Evolutionary conservation across 23 tunicate genomes (phyloP), one percentile per base, ranked within the genome.

Genomic region (Clavelina lepadiformis): DNA sequence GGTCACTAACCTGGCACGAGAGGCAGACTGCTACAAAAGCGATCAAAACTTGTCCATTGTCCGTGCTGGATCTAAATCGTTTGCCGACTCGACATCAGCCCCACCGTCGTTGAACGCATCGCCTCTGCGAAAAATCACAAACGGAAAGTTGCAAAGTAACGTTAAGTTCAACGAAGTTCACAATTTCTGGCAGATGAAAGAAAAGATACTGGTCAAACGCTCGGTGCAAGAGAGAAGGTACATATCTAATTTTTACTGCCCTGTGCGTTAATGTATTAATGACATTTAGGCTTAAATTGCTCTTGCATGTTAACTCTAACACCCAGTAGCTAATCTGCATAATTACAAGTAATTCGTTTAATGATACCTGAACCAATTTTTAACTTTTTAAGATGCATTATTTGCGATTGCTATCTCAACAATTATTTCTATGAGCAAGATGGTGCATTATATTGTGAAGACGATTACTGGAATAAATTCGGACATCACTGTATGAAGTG

Each of bases 391-490:
- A 83, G 91, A 64, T 83, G 91, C 54, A 34, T 75, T 2, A 46
- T 49, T 0, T 83, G 91, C 69, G 91, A 82, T 24, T 83, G 91
- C 33, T 83, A 37, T 59, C 65, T 83, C 11, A 75, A 61, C 50
- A 59, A 74, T 63, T 45, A 38, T 32, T 68, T 35, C 52, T 74
- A 61, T 31, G 91, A 83, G 38, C 73, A 60, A 32, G 79, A 75
- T 22, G 80, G 63, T 3, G 67, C 73, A 13, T 66, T 83, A 36
- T 83, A 83, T 58, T 83, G 91, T 46, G 91, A 83, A 35, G 91
- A 83, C 20, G 91, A 83, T 59, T 83, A 74, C 51, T 75, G 76
- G 91, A 75, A 75, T 63, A 83, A 68, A 46, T 74, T 58, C 35
- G 91, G 91, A 20, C 91, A 83, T 6, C 25, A 55, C 20, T 83